A percentile compares a stretch with the other conserved stretches of the same genome.
Conservation (phyloP, 2,113 vertebrate genomes). For the Mastomys natalensis region DNA sequence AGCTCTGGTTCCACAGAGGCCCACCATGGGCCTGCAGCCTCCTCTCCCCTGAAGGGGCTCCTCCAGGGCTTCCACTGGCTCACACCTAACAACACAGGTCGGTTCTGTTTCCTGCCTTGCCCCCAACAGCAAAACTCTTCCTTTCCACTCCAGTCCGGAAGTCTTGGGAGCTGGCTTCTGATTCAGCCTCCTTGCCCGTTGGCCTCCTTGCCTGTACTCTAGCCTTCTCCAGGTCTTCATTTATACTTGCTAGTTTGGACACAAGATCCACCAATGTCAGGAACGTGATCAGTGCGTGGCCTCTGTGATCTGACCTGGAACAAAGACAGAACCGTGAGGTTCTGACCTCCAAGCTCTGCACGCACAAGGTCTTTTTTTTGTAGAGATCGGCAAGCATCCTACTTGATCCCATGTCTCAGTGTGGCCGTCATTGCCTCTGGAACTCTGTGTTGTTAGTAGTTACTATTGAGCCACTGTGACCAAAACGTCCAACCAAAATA, state of each 20-base stretch:
- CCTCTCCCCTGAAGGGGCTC: background rate
- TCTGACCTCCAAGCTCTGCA: background rate
- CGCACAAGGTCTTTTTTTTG: background rate
- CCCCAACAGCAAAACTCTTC: background rate
- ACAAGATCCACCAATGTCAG: too few relatives aligned
- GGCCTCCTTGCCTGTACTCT: background rate
- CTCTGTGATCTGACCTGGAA: background rate
- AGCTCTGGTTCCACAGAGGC: background rate
- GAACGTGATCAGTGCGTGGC: background rate
- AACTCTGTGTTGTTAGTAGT: too few relatives aligned
- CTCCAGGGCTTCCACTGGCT: background rate
- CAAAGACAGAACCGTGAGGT: background rate
- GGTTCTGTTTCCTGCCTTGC: background rate
- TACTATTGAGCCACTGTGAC: background rate
- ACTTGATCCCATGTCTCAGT: background rate
- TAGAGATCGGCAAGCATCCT: background rate
- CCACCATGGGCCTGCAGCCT: background rate
- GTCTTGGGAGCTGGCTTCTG: background rate
- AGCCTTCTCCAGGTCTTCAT: background rate
- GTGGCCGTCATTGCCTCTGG: background rate
- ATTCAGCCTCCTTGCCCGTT: too few relatives aligned
- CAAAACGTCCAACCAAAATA: background rate
- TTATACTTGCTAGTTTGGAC: background rate
- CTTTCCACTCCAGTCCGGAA: background rate
- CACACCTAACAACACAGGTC: background rate